Evolutionary conservation across 2,113 vertebrate genomes (phyloP).

Genomic region (Calidris pugnax): DNA sequence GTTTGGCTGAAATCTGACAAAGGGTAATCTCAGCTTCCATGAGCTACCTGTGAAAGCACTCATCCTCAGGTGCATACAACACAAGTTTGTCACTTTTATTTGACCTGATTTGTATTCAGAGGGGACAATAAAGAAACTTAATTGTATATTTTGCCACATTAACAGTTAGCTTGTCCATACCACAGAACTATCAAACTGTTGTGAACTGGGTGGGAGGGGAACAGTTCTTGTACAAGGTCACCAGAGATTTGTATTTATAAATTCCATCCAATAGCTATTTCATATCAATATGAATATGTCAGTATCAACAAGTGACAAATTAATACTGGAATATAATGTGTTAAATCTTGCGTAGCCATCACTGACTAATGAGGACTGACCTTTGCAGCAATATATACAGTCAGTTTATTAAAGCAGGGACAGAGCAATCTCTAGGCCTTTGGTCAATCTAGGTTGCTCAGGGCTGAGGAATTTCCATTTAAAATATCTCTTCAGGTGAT

Average conservation of each 20-base stretch:
- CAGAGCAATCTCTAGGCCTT: conserved; percentile 59
- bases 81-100: not conserved
- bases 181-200: not conserved
- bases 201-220: not conserved
- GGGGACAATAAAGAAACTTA: not conserved
- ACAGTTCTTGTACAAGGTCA: not conserved
- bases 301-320: conserved; percentile 14
- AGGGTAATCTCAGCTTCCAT: not conserved
- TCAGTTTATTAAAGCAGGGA: conserved; percentile 69
- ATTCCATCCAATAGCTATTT: not conserved
- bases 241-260: not conserved
- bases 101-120: not conserved
- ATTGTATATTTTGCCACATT: not conserved
- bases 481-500: conserved; percentile 76
- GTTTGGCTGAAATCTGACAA: not conserved
- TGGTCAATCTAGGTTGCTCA: conserved; percentile 74
- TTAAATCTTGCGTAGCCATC: conserved; percentile 42
- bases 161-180: not conserved
- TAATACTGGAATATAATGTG: conserved; percentile 7
- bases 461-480: conserved; percentile 77
- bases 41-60: not conserved
- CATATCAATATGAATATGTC: not conserved
- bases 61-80: not conserved
- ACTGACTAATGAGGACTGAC: conserved; percentile 63
- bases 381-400: conserved; percentile 64